These are phyloP conservation scores for Lapara coniferarum DNA, from an alignment of 2,888 invertebrate genomes.

Conservation along the genomic window DNA sequence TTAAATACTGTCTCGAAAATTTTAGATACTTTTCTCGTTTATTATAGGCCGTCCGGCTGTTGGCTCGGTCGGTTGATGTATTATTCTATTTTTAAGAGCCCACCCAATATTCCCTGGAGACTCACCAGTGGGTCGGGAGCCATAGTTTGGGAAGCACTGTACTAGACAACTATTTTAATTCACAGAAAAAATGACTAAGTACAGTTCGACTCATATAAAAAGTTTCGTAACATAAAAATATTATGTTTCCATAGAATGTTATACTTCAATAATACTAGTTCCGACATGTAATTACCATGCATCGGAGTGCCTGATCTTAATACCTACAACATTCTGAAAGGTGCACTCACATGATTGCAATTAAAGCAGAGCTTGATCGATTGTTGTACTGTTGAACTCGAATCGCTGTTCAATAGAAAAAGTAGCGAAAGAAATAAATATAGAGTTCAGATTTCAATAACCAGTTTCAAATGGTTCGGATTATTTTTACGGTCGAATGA, in stretches of 20 bases:
- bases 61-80: no score
- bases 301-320: slow-evolving; percentile 9
- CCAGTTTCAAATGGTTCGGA: not conserved
- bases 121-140: no score
- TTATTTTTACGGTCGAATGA: slow-evolving; percentile 11
- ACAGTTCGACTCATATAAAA: no score
- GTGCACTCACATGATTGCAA: slow-evolving; percentile 28
- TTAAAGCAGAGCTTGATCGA: slow-evolving; percentile 28
- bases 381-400: slow-evolving; percentile 26
- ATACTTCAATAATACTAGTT: not conserved
- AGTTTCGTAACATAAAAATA: not conserved
- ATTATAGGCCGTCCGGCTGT: no score
- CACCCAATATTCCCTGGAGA: no score
- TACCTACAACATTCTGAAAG: slow-evolving; percentile 9
- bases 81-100: no score
- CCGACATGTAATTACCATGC: not conserved
- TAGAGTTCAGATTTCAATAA: slow-evolving; percentile 10
- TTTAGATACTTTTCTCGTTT: no score
- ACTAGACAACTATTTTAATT: no score
- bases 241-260: not conserved
- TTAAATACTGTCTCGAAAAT: no score
- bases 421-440: not conserved
- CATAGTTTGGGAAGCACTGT: no score
- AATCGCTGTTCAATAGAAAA: slow-evolving; percentile 9
- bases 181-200: no score